phyloP scores from a whole-genome alignment of 2,888 invertebrate genomes.

The Callinectes sapidus region DNA sequence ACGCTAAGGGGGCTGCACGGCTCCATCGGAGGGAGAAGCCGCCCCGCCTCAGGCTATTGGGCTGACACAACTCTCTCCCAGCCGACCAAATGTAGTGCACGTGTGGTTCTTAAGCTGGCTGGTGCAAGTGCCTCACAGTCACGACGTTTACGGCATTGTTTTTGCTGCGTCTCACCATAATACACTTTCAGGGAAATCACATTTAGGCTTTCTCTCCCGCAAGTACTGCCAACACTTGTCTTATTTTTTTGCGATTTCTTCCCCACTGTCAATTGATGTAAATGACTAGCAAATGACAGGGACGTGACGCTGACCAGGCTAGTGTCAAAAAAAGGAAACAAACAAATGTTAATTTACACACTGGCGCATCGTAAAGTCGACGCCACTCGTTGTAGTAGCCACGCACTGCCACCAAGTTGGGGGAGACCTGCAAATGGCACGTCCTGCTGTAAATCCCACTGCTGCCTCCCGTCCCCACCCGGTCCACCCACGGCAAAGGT shows the following conservation, averaged over 20 bases:
- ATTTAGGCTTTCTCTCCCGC: background rate
- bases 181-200: background rate
- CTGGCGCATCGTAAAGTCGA: background rate
- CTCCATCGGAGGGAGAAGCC: constrained; percentile 1
- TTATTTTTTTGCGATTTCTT: background rate
- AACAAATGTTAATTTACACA: background rate
- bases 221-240: background rate
- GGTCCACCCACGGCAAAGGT: background rate
- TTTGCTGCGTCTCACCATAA: background rate
- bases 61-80: background rate
- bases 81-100: background rate
- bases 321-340: background rate
- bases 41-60: background rate
- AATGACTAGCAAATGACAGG: background rate
- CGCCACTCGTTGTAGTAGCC: background rate
- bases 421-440: background rate
- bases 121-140: background rate
- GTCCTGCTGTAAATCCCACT: background rate
- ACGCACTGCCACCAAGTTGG: background rate
- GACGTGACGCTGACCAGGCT: background rate
- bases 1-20: constrained; percentile 27
- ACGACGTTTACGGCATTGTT: background rate
- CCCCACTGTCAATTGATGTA: background rate
- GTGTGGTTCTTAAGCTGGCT: background rate
- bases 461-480: background rate